Evolutionary conservation across 2,113 vertebrate species (phyloP).

Genomic region (Pteruthius melanotis): DNA sequence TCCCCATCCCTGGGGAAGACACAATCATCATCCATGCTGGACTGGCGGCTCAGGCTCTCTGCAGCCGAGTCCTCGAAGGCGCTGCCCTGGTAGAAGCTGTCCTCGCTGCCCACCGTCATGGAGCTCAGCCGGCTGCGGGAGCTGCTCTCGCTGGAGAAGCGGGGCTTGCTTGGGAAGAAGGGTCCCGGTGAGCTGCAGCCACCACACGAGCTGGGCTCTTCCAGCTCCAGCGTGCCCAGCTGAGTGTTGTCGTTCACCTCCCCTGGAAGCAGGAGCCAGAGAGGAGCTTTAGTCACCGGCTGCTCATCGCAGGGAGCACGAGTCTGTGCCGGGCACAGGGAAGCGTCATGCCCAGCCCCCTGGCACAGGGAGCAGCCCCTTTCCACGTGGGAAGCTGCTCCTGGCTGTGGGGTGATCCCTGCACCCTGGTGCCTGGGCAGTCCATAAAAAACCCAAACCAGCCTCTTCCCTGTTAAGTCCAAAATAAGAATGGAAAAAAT

Average conservation of each 20-base stretch:
- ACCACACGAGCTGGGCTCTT: background rate
- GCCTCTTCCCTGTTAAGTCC: accelerated
- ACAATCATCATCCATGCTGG: constrained; percentile 76
- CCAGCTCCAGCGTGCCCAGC: constrained; percentile 58
- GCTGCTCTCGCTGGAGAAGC: constrained; percentile 89
- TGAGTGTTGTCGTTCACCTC: constrained; percentile 54
- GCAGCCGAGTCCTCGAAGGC: constrained; percentile 76
- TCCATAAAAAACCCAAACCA: accelerated
- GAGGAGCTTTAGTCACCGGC: accelerated
- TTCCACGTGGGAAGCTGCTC: accelerated
- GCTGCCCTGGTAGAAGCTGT: constrained; percentile 62
- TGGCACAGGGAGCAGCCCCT: background rate
- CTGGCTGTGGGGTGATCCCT: accelerated
- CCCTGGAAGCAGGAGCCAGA: constrained; percentile 66
- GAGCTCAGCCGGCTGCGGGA: constrained; percentile 78
- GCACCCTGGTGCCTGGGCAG: background rate
- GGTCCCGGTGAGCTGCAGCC: background rate
- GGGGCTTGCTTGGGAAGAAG: background rate
- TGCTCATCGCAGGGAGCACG: accelerated
- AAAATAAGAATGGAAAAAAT: background rate
- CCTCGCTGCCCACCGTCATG: constrained; percentile 84
- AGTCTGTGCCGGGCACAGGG: accelerated
- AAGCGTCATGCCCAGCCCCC: accelerated
- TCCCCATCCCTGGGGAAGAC: constrained; percentile 73
- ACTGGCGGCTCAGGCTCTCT: constrained; percentile 72